Conservation (phyloP, 1,140 invertebrate species). For the Drosophila suzukii region DNA sequence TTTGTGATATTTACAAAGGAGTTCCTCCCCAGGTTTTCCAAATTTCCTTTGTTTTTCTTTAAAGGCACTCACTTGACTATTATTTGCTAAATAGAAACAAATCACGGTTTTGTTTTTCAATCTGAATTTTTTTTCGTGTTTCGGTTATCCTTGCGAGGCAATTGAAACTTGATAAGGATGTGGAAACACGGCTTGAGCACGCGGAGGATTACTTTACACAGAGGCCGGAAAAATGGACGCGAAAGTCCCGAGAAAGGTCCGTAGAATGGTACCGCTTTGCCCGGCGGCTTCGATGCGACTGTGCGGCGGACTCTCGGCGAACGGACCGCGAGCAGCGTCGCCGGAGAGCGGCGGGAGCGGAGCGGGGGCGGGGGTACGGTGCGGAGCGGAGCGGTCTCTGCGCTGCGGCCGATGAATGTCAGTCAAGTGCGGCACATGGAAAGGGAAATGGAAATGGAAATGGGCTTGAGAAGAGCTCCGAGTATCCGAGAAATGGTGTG, state of each 20-base stretch:
- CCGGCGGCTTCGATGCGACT: conserved; percentile 69
- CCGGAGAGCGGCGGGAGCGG: conserved; percentile 3
- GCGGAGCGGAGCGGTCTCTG: conserved; percentile 22
- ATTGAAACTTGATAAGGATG: conserved; percentile 49
- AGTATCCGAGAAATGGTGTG: neutral
- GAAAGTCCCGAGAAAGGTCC: conserved; percentile 27
- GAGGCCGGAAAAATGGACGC: conserved; percentile 23
- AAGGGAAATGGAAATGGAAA: conserved; percentile 3
- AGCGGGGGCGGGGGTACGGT: neutral
- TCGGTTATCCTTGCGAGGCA: conserved; percentile 17
- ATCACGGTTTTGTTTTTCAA: conserved; percentile 28
- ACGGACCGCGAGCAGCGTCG: conserved; percentile 33
- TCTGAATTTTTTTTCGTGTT: neutral
- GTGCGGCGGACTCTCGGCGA: conserved; percentile 43
- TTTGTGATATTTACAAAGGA: conserved; percentile 5
- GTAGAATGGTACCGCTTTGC: conserved; percentile 62
- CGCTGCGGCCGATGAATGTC: conserved; percentile 44
- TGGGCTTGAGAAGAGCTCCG: conserved; percentile 36
- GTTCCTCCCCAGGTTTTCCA: neutral
- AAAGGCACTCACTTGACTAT: conserved; percentile 40
- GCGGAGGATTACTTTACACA: conserved; percentile 17
- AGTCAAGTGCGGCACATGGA: conserved; percentile 46
- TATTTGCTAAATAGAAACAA: conserved; percentile 50
- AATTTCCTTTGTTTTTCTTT: neutral
- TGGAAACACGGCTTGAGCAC: conserved; percentile 47